Percentiles rank a stretch among this genome's conserved stretches.
Conservation (phyloP, 2,888 invertebrate species). For the Torymus aiolomorphi region DNA sequence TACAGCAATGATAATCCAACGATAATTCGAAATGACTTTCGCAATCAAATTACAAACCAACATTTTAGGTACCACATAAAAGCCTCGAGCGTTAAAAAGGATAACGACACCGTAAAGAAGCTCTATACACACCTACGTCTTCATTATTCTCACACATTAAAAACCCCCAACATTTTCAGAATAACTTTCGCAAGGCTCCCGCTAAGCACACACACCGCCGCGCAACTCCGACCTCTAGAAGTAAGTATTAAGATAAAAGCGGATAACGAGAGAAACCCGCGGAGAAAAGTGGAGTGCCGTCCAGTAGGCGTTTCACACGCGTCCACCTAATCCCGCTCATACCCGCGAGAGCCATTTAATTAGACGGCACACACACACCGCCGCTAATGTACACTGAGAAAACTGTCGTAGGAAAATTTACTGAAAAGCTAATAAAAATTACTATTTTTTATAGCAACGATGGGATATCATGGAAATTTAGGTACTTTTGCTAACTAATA, state of each 20-base stretch:
- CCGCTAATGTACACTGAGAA: no score
- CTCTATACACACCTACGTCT: constrained; percentile 1
- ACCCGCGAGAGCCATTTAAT: no score
- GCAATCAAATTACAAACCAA: not conserved
- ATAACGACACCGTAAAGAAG: no score
- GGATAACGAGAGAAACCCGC: not conserved
- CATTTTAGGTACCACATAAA: constrained; percentile 3
- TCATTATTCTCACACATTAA: constrained; percentile 13
- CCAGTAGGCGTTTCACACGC: not conserved
- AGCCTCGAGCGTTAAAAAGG: not conserved
- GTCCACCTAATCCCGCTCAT: not conserved
- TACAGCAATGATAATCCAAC: constrained; percentile 1
- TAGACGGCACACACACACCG: no score
- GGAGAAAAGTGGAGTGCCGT: not conserved
- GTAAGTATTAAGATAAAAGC: constrained; percentile 32
- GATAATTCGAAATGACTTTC: constrained; percentile 6
- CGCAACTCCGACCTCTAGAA: not conserved
- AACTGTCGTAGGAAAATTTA: no score
- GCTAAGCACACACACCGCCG: not conserved
- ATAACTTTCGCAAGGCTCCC: constrained; percentile 4
- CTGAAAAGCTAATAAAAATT: no score
- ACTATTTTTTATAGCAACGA: no score
- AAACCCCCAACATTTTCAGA: constrained; percentile 21
- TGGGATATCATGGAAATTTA: no score
- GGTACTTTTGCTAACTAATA: no score